These are phyloP conservation scores for Centroberyx gerrardi DNA, from an alignment of 2,797 vertebrate species.

Conservation along the genomic window DNA sequence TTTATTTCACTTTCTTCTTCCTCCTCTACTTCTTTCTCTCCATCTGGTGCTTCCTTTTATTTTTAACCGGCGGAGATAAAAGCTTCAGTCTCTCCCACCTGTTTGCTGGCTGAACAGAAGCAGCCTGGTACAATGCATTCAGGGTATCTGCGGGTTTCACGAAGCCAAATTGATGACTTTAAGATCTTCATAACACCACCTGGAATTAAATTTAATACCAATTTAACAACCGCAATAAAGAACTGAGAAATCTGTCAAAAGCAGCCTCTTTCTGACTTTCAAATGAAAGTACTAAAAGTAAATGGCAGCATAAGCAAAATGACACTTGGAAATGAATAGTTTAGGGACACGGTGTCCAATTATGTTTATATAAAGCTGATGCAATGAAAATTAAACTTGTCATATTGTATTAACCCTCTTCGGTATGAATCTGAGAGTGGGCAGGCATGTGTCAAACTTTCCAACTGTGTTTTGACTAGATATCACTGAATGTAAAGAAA, in stretches of 20 bases:
- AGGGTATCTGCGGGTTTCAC: conserved; percentile 38
- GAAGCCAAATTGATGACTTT: conserved; percentile 61
- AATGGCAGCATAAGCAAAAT: conserved; percentile 50
- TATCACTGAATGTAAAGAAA: too few relatives aligned
- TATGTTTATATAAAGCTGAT: conserved; percentile 39
- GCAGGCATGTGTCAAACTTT: not conserved
- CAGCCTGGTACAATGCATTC: conserved; percentile 16
- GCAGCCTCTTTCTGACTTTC: conserved; percentile 48
- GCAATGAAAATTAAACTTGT: conserved; percentile 30
- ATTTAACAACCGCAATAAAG: conserved; percentile 66
- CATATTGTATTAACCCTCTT: too few relatives aligned
- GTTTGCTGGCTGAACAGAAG: conserved; percentile 43
- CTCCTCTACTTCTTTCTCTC: conserved; percentile 47
- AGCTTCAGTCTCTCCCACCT: conserved; percentile 43
- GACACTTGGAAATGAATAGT: conserved; percentile 26
- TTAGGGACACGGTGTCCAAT: conserved; percentile 23
- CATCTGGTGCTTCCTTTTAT: conserved; percentile 66
- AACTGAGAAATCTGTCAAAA: conserved; percentile 44
- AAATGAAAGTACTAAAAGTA: conserved; percentile 59
- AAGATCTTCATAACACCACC: conserved; percentile 64
- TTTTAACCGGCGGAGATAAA: conserved; percentile 73
- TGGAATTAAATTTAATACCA: conserved; percentile 61
- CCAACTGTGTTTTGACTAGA: not conserved
- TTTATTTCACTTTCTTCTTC: conserved; percentile 63
- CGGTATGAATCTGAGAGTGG: too few relatives aligned